Evolutionary conservation across 2,888 invertebrate genomes (phyloP), one percentile per base, ranked within the genome.

Genomic region (Strigamia crassipes): DNA sequence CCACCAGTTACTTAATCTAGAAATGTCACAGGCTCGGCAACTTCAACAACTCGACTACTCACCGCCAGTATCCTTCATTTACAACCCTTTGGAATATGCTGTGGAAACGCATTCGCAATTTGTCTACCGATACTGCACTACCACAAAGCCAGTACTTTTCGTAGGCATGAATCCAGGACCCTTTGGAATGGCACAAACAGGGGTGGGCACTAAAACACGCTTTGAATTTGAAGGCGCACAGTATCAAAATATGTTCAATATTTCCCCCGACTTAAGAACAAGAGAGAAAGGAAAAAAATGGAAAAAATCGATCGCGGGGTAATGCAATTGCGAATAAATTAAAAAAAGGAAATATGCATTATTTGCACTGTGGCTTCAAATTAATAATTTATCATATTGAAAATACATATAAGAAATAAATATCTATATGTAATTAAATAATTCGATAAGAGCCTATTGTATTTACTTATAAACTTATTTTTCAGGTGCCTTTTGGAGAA

Each of bases 91-190:
- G 51, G 92, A 93, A 83, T 97, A 97, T 88, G 97, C 97, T 0
- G 91, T 90, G 83, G 90, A 92, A 82, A 90, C 94, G 21, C 95
- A 96, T 88, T 91, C 92, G 85, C 90, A 91, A 85, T 97, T 94
- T 88, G 90, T 95, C 13, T 88, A 90, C 84, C 93, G 92, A 86
- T 93, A 93, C 84, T 87, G 88, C 85, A 90, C 88, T 82, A 89
- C 90, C 0, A 87, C 88, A 23, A 96, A 95, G 87, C 90, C 90
- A 84, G 89, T 97, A 66, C 88, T 97, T 85, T 94, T 95, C 86
- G 90, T 97, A 83, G 97, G 97, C 6, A 96, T 97, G 94, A 97
- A 97, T 89, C 96, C 97, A 15, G 97, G 97, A n/a, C 96, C 96
- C 0, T 96, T 93, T 92, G 97, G 97, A 84, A 97, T 97, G 97